A percentile compares a stretch with the other conserved stretches of the same genome.
Conservation (phyloP, 2,113 vertebrate species). For the Atractosteus spatula region DNA sequence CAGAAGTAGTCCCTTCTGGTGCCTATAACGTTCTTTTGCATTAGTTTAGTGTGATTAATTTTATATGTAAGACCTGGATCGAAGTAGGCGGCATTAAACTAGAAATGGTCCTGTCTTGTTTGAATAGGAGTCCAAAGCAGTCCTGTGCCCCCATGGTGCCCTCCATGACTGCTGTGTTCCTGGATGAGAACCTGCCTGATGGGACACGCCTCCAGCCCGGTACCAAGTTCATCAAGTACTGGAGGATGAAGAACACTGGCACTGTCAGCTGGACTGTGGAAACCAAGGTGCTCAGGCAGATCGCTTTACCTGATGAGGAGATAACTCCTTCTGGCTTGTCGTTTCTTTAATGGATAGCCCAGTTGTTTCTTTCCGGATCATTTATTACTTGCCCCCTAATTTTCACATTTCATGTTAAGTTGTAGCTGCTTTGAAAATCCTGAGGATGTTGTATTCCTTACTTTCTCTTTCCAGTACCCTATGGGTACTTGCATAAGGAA, state of each 20-base stretch:
- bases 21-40: no score
- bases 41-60: no score
- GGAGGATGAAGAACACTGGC: constrained; percentile 96
- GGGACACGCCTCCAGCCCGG: constrained; percentile 87
- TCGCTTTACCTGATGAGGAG: constrained; percentile 32
- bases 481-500: no score
- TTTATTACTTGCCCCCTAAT: no score
- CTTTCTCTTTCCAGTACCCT: no score
- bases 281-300: constrained; percentile 78
- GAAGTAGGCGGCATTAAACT: no score
- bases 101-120: constrained; percentile 56
- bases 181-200: constrained; percentile 98
- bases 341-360: background rate
- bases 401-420: no score
- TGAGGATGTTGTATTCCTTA: no score
- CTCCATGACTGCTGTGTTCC: constrained; percentile 88
- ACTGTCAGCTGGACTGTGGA: constrained; percentile 88
- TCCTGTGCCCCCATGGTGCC: constrained; percentile 83
- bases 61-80: no score
- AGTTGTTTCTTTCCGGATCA: background rate
- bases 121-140: constrained; percentile 78
- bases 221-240: constrained; percentile 95
- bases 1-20: no score
- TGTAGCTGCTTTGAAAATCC: no score
- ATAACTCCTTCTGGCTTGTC: no score